phyloP scores from a whole-genome alignment of 1,140 invertebrate species.

The Apolygus lucorum region DNA sequence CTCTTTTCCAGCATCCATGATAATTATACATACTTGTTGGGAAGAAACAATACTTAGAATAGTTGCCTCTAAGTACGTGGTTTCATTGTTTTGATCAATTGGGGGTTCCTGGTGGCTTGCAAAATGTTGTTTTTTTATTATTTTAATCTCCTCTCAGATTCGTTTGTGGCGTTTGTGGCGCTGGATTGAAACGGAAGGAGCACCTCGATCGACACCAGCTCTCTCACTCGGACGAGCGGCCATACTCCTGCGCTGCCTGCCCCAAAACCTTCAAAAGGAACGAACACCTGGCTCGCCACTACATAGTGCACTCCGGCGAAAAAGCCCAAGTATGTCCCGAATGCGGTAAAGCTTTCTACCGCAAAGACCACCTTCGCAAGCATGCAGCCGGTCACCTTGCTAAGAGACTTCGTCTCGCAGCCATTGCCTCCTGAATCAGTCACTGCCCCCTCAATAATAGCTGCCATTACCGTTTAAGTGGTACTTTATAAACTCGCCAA shows the following conservation, averaged over 20 bases:
- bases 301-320: constrained; percentile 69
- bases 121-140: too few species aligned
- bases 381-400: constrained; percentile 58
- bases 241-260: constrained; percentile 65
- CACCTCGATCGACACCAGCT: constrained; percentile 68
- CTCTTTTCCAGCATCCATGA: too few species aligned
- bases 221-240: constrained; percentile 67
- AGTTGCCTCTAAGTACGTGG: too few species aligned
- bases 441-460: neutral
- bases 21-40: too few species aligned
- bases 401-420: constrained; percentile 41
- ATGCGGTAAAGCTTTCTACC: constrained; percentile 68
- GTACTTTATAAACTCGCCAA: too few species aligned
- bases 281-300: constrained; percentile 69
- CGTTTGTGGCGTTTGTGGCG: constrained; percentile 51
- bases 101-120: too few species aligned
- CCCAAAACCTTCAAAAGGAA: constrained; percentile 67
- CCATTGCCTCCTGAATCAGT: constrained; percentile 18
- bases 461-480: too few species aligned
- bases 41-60: too few species aligned
- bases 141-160: too few species aligned
- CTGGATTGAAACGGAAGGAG: constrained; percentile 66
- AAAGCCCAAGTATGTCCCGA: constrained; percentile 57
- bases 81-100: too few species aligned
- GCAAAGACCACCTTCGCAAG: constrained; percentile 63